A percentile compares a stretch with the other conserved stretches of the same genome.
These are phyloP conservation scores for Apotomis capreana DNA, from an alignment of 2,888 invertebrate genomes.

Conservation along the genomic window DNA sequence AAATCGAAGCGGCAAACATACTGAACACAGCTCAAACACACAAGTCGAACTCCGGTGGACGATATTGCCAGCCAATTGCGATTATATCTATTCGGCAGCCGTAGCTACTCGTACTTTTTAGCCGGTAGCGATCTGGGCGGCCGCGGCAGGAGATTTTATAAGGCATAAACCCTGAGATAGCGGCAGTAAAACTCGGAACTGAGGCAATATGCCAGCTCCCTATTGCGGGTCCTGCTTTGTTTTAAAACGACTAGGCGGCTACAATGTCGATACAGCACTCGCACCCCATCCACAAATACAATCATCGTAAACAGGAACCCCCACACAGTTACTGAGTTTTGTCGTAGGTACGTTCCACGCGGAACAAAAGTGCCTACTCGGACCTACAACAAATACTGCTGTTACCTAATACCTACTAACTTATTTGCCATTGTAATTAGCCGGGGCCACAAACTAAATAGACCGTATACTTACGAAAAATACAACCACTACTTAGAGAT, in stretches of 20 bases:
- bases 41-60: constrained; percentile 35
- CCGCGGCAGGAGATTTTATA: constrained; percentile 72
- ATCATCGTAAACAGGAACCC: constrained; percentile 41
- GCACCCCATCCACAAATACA: constrained; percentile 42
- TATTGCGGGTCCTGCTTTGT: constrained; percentile 73
- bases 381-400: not conserved
- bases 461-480: constrained; percentile 15
- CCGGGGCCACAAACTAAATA: not conserved
- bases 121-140: constrained; percentile 61
- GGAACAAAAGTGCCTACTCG: constrained; percentile 16
- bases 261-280: constrained; percentile 55
- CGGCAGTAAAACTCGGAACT: constrained; percentile 73
- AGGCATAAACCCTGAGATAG: constrained; percentile 77
- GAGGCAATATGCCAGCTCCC: constrained; percentile 76
- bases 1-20: constrained; percentile 26
- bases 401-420: not conserved
- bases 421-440: constrained; percentile 7
- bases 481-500: constrained; percentile 48
- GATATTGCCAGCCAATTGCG: constrained; percentile 64
- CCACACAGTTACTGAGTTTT: constrained; percentile 28
- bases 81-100: constrained; percentile 64
- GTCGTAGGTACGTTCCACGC: constrained; percentile 20
- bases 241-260: constrained; percentile 67
- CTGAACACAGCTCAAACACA: constrained; percentile 34
- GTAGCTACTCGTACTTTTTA: constrained; percentile 58